Base-by-base conservation (phyloP, 2,888 invertebrate genomes). In the Orchesellides sinensis region DNA sequence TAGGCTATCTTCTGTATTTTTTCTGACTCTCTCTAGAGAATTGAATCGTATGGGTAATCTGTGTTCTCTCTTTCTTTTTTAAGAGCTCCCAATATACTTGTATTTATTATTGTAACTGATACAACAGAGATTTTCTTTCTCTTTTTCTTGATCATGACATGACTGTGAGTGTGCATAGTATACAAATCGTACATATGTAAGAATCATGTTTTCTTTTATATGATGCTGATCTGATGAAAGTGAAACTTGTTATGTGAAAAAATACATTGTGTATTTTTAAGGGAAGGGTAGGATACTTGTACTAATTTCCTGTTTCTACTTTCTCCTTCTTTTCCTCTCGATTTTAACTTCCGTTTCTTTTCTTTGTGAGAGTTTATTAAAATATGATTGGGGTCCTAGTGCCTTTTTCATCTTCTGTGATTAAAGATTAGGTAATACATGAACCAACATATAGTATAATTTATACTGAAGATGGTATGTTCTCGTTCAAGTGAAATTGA, bases 41-140 rank as follows among this genome's bases (percentile, higher is more conserved):
- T n/a, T n/a, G n/a, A n/a, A n/a, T n/a, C n/a, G n/a, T n/a, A n/a
- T n/a, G n/a, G n/a, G n/a, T n/a, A n/a, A n/a, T n/a, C n/a, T 14
- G 40, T 14, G 40, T 40, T 40, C n/a, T 40, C 40, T 40, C 40
- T 40, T 8, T 40, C 14, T 40, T 40, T 40, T 8, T 12, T 23
- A 6, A 54, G 25, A 54, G 25, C 10, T 54, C 54, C 54, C 54
- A n/a, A 19, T n/a, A 49, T n/a, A 49, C 23, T 54, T 61, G 29
- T 61, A 61, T 61, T 54, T 54, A 54, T 54, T 54, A 54, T 54
- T 54, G 54, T 54, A 54, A 54, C 54, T 54, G 54, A 54, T 54
- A 54, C 54, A 54, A 25, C 54, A 54, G 54, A 54, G 54, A 54
- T 54, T 54, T 25, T 54, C 54, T 23, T 25, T 49, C n/a, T 21